phyloP scores from a whole-genome alignment of 1,140 invertebrate species.

The Gryon sp. region DNA sequence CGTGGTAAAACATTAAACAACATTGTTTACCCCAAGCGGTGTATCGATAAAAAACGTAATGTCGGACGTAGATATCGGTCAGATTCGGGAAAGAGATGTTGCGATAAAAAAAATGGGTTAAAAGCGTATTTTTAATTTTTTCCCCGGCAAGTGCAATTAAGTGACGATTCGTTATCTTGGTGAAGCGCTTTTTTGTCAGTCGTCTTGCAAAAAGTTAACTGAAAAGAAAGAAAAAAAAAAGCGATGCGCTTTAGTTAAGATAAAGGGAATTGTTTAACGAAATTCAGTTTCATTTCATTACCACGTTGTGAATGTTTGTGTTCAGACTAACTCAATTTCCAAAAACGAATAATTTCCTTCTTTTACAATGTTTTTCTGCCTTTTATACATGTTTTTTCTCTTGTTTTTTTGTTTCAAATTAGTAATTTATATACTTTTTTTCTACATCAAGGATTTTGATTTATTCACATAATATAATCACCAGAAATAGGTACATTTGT shows the following conservation, averaged over 20 bases:
- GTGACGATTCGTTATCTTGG: conserved; percentile 34
- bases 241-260: conserved; percentile 1
- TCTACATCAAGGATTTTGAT: too few relatives aligned
- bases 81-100: conserved; percentile 11
- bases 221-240: conserved; percentile 13
- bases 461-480: too few relatives aligned
- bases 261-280: neutral
- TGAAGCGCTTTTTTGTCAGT: neutral
- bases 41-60: conserved; percentile 41
- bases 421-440: too few relatives aligned
- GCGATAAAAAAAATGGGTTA: conserved; percentile 23
- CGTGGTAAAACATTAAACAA: conserved; percentile 43
- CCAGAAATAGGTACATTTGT: too few relatives aligned
- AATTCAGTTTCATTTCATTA: conserved; percentile 8
- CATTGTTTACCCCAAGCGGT: conserved; percentile 44
- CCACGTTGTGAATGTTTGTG: too few relatives aligned
- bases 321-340: too few relatives aligned
- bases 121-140: conserved; percentile 32
- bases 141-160: conserved; percentile 23
- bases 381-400: too few relatives aligned
- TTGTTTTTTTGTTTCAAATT: neutral
- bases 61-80: conserved; percentile 13
- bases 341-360: too few relatives aligned
- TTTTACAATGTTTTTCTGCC: too few relatives aligned
- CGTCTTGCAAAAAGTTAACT: conserved; percentile 18